phyloP scores from a whole-genome alignment of 2,797 vertebrate species.

The Semaprochilodus insignis region DNA sequence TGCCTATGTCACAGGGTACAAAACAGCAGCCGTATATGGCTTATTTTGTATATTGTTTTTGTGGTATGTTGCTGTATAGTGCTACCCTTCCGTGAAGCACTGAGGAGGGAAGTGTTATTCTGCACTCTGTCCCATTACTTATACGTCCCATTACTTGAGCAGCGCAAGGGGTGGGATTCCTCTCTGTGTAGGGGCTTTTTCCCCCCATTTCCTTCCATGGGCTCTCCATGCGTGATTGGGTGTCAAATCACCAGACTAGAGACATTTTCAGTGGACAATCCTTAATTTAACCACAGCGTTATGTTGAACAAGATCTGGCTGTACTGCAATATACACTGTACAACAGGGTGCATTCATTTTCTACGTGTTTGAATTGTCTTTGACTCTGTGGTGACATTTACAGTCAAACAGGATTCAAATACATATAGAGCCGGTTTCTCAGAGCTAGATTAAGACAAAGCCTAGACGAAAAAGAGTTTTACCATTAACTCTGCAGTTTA shows the following conservation, averaged over 20 bases:
- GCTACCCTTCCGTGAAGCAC: not conserved
- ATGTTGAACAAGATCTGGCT: not conserved
- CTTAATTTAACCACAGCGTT: not conserved
- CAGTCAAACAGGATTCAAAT: not conserved
- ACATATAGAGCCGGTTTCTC: too few species aligned
- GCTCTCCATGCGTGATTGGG: not conserved
- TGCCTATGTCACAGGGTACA: not conserved
- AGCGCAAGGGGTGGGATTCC: not conserved
- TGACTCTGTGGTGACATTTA: constrained; percentile 3
- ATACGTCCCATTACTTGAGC: not conserved
- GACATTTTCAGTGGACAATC: not conserved
- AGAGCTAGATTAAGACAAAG: too few species aligned
- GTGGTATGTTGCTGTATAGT: not conserved
- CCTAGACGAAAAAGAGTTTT: too few species aligned
- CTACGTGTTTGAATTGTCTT: constrained; percentile 12
- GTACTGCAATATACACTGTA: not conserved
- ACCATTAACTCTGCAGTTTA: too few species aligned
- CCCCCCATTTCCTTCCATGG: not conserved
- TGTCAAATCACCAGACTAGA: not conserved
- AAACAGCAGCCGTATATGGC: not conserved
- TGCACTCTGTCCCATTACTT: not conserved
- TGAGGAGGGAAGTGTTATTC: not conserved
- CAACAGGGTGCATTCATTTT: not conserved
- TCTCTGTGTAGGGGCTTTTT: not conserved
- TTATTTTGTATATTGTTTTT: not conserved